Evolutionary conservation across 2,888 invertebrate species (phyloP), one percentile per base, ranked within the genome.

Genomic region (Mythimna impura): DNA sequence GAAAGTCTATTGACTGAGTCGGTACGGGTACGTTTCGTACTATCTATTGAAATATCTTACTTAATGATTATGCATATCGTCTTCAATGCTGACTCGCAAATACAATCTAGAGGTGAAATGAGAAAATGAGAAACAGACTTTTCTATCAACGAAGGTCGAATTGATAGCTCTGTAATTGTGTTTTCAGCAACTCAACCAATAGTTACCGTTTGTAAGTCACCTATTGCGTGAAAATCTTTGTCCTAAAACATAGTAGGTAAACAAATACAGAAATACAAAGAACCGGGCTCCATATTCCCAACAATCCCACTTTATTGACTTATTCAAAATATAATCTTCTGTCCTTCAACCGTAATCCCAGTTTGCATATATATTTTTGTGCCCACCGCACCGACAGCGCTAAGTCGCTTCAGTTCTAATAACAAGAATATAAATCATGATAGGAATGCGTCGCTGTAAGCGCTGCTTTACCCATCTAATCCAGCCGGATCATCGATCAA

Each of bases 401-500:
- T 75, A 76, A 85, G 73, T 71, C 73, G 76, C 75, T 82, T 75
- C 66, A 78, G 71, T 64, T 55, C 54, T 73, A 79, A 84, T 86
- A 86, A 81, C 73, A 80, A 60, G 68, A 47, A 66, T 62, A 83
- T 87, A 82, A 85, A 86, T 85, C 80, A 85, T 86, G 58, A 75
- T 77, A 68, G 55, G 54, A 69, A 66, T 80, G 69, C 83, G 72
- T 69, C 82, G 80, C 71, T 81, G 54, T 71, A 86, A 84, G 73
- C 80, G 82, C 82, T 84, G 71, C 34, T 76, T 74, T 82, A 70
- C 76, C 71, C 81, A 82, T 81, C 76, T 87, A 83, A 86, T 83
- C 83, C 78, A 54, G 60, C 30, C 60, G 71, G 84, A 80, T 76
- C 87, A 86, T 87, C 86, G 83, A 87, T 87, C 87, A 87, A 86